These are phyloP conservation scores for Eupithecia tripunctaria DNA, from an alignment of 2,888 invertebrate genomes.

Conservation along the genomic window DNA sequence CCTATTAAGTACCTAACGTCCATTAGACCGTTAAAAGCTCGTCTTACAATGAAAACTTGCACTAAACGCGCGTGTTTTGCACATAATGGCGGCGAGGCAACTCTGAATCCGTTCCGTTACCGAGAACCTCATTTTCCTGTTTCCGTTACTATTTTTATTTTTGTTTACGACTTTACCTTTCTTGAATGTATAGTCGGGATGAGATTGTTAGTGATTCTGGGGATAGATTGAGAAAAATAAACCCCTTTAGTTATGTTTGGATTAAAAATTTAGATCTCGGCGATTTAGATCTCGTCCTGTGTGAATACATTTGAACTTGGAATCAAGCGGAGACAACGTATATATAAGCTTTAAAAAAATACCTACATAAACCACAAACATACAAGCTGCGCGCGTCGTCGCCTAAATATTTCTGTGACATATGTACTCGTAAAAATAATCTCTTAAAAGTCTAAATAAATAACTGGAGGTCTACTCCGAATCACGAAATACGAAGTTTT, in stretches of 20 bases:
- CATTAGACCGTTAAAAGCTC: not conserved
- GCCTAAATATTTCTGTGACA: no score
- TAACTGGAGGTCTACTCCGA: not conserved
- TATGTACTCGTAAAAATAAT: no score
- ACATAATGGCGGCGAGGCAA: constrained; percentile 61
- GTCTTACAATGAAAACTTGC: constrained; percentile 21
- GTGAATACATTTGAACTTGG: not conserved
- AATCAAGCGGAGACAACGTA: not conserved
- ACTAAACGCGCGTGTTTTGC: constrained; percentile 59
- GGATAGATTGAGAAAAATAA: not conserved
- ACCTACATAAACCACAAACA: no score
- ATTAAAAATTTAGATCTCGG: not conserved
- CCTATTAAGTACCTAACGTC: not conserved
- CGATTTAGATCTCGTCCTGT: not conserved
- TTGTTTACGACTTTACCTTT: constrained; percentile 49
- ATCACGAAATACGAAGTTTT: not conserved
- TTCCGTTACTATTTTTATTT: constrained; percentile 39
- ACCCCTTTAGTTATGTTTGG: not conserved
- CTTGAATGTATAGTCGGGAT: constrained; percentile 41
- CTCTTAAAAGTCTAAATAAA: not conserved
- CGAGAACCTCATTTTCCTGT: constrained; percentile 44
- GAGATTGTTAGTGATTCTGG: not conserved
- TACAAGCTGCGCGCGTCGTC: no score
- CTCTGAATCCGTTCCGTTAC: constrained; percentile 42
- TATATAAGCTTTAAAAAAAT: not conserved